Evolutionary conservation across 2,888 invertebrate genomes (phyloP), one percentile per base, ranked within the genome.

Genomic region (Perithous albicinctus): DNA sequence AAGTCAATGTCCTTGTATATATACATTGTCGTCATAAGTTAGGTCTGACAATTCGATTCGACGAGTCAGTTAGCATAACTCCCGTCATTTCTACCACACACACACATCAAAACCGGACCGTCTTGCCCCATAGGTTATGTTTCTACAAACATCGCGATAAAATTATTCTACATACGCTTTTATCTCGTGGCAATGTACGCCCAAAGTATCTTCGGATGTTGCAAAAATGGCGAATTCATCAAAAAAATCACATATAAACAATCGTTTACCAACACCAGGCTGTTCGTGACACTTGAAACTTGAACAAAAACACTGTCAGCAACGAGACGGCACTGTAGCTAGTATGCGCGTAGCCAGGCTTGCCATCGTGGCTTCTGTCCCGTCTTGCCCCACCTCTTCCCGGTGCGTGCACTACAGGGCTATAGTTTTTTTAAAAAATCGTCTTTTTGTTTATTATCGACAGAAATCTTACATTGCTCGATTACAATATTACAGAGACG

Each of bases 311-410:
- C 54, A 38, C 54, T 51, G 54, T 54, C 54, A 29, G n/a, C 54
- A 41, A 38, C 26, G 59, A 56, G 64, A 74, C 78, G 78, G 69
- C 78, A 74, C 78, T 78, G 81, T 69, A 74, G 78, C 63, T 64
- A 38, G 35, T 56, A 18, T 48, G 32, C 35, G 35, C 46, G 18
- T 48, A 20, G 48, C 23, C 59, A 18, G 63, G 63, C 26, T n/a
- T 61, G 29, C 35, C 69, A 32, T 43, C 70, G 78, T 78, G 81
- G 69, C 82, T 82, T 66, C 82, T 76, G 78, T 82, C 82, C 82
- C 82, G 82, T 82, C 78, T 82, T 82, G 82, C 82, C 82, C 82
- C 82, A 82, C 82, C n/a, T 82, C 82, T 82, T 26, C 41, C 18
- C 46, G 32, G 23, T 54, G 78, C 70, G 38, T 8, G 70, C 64